phyloP scores from a whole-genome alignment of 2,888 invertebrate genomes.

The Acleris emargana region DNA sequence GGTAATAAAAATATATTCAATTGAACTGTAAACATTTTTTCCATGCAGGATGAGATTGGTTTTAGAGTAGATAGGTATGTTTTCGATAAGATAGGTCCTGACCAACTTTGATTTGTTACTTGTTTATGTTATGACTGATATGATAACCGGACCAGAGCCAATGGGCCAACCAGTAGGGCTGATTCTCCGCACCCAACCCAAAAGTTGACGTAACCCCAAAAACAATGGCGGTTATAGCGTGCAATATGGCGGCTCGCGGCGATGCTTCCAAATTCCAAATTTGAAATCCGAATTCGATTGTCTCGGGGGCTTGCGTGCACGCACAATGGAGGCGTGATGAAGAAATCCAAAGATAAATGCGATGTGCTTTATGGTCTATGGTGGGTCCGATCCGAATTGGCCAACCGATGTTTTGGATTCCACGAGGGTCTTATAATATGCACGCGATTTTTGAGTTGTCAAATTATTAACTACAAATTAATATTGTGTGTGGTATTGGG shows the following conservation, averaged over 20 bases:
- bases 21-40: too few species aligned
- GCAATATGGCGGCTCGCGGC: conserved; percentile 70
- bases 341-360: conserved; percentile 35
- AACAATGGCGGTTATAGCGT: conserved; percentile 59
- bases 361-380: conserved; percentile 37
- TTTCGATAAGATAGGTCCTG: too few species aligned
- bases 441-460: neutral
- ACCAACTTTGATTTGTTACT: too few species aligned
- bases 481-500: neutral
- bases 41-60: too few species aligned
- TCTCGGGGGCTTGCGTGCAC: conserved; percentile 38
- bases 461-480: neutral
- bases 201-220: conserved; percentile 22
- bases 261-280: conserved; percentile 64
- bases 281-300: conserved; percentile 40
- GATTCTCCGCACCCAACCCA: neutral
- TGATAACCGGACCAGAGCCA: too few species aligned
- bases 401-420: conserved; percentile 9
- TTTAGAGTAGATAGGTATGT: too few species aligned
- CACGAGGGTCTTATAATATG: neutral
- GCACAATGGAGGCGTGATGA: conserved; percentile 48
- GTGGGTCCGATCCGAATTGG: conserved; percentile 24
- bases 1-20: too few species aligned
- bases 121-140: too few species aligned
- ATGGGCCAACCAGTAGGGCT: neutral